Evolutionary conservation across 2,113 vertebrate species (phyloP), one percentile per base, ranked within the genome.

Genomic region (Stictonetta naevosa): DNA sequence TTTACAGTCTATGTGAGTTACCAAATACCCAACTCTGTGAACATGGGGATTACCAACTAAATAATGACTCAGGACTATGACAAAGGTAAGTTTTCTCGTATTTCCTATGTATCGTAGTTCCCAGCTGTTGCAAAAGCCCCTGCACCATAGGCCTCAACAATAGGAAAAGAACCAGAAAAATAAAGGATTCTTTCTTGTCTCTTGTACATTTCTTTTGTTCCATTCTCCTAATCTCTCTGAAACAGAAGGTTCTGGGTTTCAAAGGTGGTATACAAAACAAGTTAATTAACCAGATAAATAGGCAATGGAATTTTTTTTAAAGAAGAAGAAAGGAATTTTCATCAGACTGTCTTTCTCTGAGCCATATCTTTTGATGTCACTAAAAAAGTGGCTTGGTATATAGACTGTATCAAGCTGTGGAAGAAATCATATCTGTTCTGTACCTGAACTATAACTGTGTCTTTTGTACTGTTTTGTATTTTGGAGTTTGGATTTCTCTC

Each of bases 61-160:
- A 86, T 53, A 13, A 5, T 15, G 80, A 2, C 7, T n/a, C 23
- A 58, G 8, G 10, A 11, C 44, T 40, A 60, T 0, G 0, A 29
- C 13, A 73, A 13, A 58, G 13, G 9, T 25, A 58, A 16, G 4
- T 53, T 62, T 69, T 76, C 31, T 60, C 4, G 20, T 16, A 40
- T 67, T 77, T 80, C 25, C 21, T 53, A 2, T 26, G 10, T 13
- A 31, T 11, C 53, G 19, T 31, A 6, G 6, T 38, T 50, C 3
- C 4, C 14, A 64, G 26, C 20, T 55, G 6, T 31, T 86, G 31
- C 22, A 79, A 71, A 83, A 86, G 2, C 18, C 52, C 3, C 13
- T 68, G 42, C 15, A 74, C 11, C 58, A 25, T 28, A 46, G 8
- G 20, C 6, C 17, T 73, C 2, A 6, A 68, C 4, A 68, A 34